These are phyloP conservation scores for Geotrupes spiniger DNA, from an alignment of 2,888 invertebrate species.

Conservation along the genomic window DNA sequence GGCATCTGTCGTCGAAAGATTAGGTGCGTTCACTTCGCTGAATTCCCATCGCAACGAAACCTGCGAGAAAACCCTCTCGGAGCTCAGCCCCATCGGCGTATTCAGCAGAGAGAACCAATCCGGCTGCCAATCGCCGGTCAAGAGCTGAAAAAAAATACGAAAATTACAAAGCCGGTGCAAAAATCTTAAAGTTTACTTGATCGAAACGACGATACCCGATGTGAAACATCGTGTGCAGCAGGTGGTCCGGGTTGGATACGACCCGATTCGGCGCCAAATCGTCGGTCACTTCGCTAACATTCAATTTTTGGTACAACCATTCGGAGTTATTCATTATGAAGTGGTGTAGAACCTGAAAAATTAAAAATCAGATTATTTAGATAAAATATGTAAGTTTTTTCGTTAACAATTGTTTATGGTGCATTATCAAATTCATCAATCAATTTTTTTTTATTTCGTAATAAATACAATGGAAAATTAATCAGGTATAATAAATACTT, in stretches of 20 bases:
- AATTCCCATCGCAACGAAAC: constrained; percentile 54
- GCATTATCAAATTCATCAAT: too few relatives aligned
- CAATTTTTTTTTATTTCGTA: too few relatives aligned
- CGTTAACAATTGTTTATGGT: too few relatives aligned
- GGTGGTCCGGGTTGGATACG: constrained; percentile 49
- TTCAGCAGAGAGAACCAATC: constrained; percentile 53
- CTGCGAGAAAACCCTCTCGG: constrained; percentile 52
- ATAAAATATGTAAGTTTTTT: too few relatives aligned
- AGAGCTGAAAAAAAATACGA: constrained; percentile 45
- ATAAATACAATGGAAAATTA: too few relatives aligned
- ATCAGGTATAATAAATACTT: too few relatives aligned
- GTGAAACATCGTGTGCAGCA: constrained; percentile 77
- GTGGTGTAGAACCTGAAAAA: constrained; percentile 62
- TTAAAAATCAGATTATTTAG: not conserved
- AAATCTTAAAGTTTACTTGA: constrained; percentile 55
- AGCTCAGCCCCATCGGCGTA: constrained; percentile 51
- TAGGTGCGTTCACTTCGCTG: constrained; percentile 41
- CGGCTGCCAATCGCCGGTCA: constrained; percentile 51
- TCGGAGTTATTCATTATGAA: constrained; percentile 68
- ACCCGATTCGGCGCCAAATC: constrained; percentile 43
- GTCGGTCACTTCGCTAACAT: constrained; percentile 47
- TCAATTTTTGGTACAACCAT: constrained; percentile 63
- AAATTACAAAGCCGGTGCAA: not conserved
- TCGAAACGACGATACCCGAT: constrained; percentile 74
- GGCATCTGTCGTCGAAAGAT: constrained; percentile 37